phyloP scores from a whole-genome alignment of 1,140 invertebrate species.

The Pararge aegeria region DNA sequence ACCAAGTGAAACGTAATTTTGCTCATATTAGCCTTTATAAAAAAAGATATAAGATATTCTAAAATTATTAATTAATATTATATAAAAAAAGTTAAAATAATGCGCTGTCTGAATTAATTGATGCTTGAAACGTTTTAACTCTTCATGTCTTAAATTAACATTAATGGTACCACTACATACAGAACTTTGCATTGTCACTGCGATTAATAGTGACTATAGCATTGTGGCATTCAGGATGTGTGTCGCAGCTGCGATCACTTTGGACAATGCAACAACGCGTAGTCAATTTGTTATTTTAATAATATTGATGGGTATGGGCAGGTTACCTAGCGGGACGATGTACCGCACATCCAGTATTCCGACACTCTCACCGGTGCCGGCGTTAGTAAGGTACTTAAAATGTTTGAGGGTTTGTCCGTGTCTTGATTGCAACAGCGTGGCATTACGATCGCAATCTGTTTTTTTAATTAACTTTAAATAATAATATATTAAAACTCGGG shows the following conservation, averaged over 20 bases:
- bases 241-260: not conserved
- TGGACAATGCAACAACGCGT: not conserved
- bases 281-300: not conserved
- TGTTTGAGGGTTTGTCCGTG: constrained; percentile 52
- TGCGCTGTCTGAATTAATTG: too few species aligned
- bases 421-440: constrained; percentile 46
- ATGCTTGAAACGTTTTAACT: not conserved
- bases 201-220: too few species aligned
- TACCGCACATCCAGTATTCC: constrained; percentile 93
- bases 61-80: not conserved
- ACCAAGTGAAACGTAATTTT: not conserved
- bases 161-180: too few species aligned
- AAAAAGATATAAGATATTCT: not conserved
- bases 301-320: constrained; percentile 49
- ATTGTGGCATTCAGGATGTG: too few species aligned
- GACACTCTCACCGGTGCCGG: constrained; percentile 87
- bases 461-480: not conserved
- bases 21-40: not conserved
- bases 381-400: constrained; percentile 86
- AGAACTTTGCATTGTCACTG: not conserved
- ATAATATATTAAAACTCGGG: too few species aligned
- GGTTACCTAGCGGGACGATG: constrained; percentile 83
- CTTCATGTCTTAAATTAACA: not conserved
- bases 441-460: constrained; percentile 45
- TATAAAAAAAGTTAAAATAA: too few species aligned